These are phyloP conservation scores for Bergia sp. DNA, from an alignment of 92 coral and sea anemone species.

Conservation along the genomic window DNA sequence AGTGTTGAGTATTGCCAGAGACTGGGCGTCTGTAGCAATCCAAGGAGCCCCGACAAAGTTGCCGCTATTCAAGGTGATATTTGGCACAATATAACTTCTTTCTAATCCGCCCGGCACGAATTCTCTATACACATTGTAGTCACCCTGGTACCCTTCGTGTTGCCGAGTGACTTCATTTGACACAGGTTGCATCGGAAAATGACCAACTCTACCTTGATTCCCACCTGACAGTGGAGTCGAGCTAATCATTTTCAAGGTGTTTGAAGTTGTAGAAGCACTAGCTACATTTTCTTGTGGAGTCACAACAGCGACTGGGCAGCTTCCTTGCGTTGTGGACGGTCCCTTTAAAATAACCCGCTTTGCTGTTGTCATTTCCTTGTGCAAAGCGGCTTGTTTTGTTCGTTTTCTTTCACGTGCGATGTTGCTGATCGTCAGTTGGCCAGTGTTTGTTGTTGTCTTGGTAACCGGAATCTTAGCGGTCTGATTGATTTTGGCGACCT, in stretches of 20 bases:
- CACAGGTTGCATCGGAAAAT: neutral
- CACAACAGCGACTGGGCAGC: slow-evolving; percentile 37
- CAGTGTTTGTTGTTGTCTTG: neutral
- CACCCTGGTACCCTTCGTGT: slow-evolving; percentile 5
- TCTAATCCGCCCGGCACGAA: slow-evolving; percentile 52
- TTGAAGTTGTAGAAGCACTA: neutral
- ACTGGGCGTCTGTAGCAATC: slow-evolving; percentile 67
- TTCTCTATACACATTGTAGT: slow-evolving; percentile 13
- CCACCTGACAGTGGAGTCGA: neutral
- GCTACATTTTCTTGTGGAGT: slow-evolving; percentile 12
- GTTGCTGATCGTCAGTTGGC: neutral
- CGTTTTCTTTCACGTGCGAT: slow-evolving; percentile 10
- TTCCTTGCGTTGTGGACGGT: neutral
- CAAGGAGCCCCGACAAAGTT: slow-evolving; percentile 69
- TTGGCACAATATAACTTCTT: slow-evolving; percentile 56
- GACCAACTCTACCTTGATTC: slow-evolving; percentile 5
- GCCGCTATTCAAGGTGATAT: slow-evolving; percentile 41
- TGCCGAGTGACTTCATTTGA: neutral
- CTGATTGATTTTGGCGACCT: neutral
- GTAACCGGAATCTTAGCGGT: neutral
- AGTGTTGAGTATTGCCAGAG: slow-evolving; percentile 70
- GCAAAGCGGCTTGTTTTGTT: neutral
- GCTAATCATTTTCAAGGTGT: slow-evolving; percentile 3
- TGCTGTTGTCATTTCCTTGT: slow-evolving; percentile 3
- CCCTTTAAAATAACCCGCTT: slow-evolving; percentile 16